phyloP scores from a whole-genome alignment of 2,113 vertebrate species.

The Microtus ochrogaster region DNA sequence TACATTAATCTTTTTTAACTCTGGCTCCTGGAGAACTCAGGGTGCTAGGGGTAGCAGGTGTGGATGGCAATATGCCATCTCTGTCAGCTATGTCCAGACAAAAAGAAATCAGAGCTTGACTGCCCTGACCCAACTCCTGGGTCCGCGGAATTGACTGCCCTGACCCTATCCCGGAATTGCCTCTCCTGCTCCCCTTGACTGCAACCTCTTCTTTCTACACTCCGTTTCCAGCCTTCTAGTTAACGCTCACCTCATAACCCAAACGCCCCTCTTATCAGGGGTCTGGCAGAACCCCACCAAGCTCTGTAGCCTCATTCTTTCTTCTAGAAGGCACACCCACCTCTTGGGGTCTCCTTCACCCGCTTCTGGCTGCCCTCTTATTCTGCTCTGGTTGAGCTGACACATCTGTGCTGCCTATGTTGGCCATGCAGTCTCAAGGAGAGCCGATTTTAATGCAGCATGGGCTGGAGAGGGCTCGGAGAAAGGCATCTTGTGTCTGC shows the following conservation, averaged over 20 bases:
- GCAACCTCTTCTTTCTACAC: too few species aligned
- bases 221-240: rapidly evolving
- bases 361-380: rapidly evolving
- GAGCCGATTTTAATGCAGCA: background rate
- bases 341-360: background rate
- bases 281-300: background rate
- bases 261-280: rapidly evolving
- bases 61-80: background rate
- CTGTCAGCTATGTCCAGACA: background rate
- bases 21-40: background rate
- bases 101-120: rapidly evolving
- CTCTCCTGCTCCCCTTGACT: background rate
- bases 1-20: background rate
- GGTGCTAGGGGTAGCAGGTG: rapidly evolving
- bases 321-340: rapidly evolving
- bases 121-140: background rate
- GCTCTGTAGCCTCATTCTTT: rapidly evolving
- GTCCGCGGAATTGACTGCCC: rapidly evolving
- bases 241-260: background rate
- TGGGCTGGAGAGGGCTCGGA: background rate
- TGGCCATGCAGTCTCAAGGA: too few species aligned
- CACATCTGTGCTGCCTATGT: background rate
- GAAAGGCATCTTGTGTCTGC: rapidly evolving
- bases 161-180: rapidly evolving
- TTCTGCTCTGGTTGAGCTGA: background rate